Evolutionary conservation across 1,140 invertebrate genomes (phyloP).

Genomic region (Neodiprion virginianus): DNA sequence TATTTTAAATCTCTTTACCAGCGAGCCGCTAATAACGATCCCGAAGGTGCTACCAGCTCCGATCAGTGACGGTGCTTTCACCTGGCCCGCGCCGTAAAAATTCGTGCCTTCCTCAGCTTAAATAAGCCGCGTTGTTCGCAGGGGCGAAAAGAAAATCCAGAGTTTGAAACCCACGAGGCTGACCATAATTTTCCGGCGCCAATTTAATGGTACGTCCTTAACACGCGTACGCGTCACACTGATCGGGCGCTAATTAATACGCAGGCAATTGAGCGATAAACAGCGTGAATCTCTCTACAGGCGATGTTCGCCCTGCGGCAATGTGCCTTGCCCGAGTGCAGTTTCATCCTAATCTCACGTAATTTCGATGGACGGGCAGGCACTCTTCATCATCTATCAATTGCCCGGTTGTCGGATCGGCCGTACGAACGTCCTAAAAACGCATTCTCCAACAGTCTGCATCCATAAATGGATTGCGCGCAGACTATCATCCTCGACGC

Average conservation of each 20-base stretch:
- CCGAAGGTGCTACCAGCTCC: neutral
- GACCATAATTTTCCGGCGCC: neutral
- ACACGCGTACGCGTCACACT: neutral
- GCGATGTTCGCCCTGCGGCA: neutral
- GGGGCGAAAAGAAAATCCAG: too few relatives aligned
- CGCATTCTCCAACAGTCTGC: too few relatives aligned
- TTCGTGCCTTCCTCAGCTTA: too few relatives aligned
- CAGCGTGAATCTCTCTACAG: neutral
- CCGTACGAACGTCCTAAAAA: neutral
- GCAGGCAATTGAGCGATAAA: constrained; percentile 4
- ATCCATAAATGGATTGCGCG: too few relatives aligned
- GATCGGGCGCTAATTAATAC: constrained; percentile 1
- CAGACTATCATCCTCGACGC: too few relatives aligned
- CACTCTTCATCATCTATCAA: neutral
- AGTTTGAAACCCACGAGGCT: too few relatives aligned
- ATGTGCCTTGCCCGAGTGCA: neutral
- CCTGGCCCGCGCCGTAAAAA: neutral
- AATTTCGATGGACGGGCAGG: neutral
- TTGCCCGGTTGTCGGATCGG: neutral
- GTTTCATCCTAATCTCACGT: constrained; percentile 4
- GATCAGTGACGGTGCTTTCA: neutral
- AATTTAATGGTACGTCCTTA: neutral
- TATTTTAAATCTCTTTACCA: too few relatives aligned
- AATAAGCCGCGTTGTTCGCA: too few relatives aligned
- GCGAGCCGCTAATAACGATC: neutral